Percentiles rank a stretch among this genome's conserved stretches.
These are phyloP conservation scores for Deilephila elpenor DNA, from an alignment of 2,888 invertebrate species.

Conservation along the genomic window DNA sequence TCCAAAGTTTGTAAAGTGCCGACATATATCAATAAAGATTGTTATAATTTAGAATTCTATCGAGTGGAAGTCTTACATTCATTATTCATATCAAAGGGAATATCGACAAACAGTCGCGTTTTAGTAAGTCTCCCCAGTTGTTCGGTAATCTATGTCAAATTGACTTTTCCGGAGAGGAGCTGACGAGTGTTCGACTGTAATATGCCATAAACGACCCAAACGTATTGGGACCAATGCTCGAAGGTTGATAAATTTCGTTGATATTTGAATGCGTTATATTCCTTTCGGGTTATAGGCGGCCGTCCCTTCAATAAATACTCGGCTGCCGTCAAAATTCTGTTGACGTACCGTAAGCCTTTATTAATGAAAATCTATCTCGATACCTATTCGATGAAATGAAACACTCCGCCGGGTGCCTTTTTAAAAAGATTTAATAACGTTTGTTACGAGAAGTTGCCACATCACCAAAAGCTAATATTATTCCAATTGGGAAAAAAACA, in stretches of 20 bases:
- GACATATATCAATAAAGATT: conserved; percentile 1
- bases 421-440: conserved; percentile 62
- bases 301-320: conserved; percentile 73
- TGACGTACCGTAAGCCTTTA: conserved; percentile 63
- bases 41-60: conserved; percentile 14
- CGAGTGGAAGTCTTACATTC: conserved; percentile 43
- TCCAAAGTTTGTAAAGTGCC: not conserved
- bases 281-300: conserved; percentile 67
- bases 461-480: conserved; percentile 72
- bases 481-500: conserved; percentile 74
- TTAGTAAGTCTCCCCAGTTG: conserved; percentile 69
- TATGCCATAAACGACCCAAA: conserved; percentile 80
- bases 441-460: conserved; percentile 64
- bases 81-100: conserved; percentile 64
- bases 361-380: conserved; percentile 63
- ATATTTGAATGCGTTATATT: conserved; percentile 82
- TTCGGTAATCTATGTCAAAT: conserved; percentile 80
- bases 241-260: conserved; percentile 80
- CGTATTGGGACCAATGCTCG: conserved; percentile 76
- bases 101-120: conserved; percentile 66
- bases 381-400: conserved; percentile 51
- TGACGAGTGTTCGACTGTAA: conserved; percentile 79
- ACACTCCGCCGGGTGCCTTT: conserved; percentile 45
- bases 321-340: conserved; percentile 60
- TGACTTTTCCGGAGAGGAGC: conserved; percentile 79